Base-by-base conservation (phyloP, 1,140 invertebrate species). In the Drosophila orosa region DNA sequence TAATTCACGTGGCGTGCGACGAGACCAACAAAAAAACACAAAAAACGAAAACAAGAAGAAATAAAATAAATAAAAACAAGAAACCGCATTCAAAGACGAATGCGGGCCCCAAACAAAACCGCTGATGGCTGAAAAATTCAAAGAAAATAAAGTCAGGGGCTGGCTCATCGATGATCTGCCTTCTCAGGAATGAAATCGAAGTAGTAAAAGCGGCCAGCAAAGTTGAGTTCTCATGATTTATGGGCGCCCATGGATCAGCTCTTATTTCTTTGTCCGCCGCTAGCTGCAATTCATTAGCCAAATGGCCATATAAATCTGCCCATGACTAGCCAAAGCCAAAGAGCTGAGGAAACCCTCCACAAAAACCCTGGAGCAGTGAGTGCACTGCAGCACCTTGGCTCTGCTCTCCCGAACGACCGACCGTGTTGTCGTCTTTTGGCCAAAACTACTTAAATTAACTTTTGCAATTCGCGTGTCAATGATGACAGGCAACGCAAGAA, bases 401-500 rank as follows among this genome's bases (percentile, higher is more conserved):
- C 15, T 56, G 17, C 47, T 15, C 5, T 3, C 24, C 44, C n/a
- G n/a, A 12, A 19, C 33, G 29, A n/a, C 27, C 31, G n/a, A 25
- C 50, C 58, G 24, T 74, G 44, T 61, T 62, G 59, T 78, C 60
- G 59, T 66, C 75, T 63, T 73, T 73, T 79, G 56, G 55, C 57
- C 52, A 68, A 80, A 80, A 61, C 72, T 80, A 80, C 71, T 80
- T 80, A 80, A 80, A 80, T 80, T 80, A 80, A 80, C 78, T 80
- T 80, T 80, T 80, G 78, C 78, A 80, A 71, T 80, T 80, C 67
- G 78, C 78, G 78, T 80, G 78, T 80, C 77, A 80, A 72, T 80
- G 78, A 79, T 80, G 78, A 80, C 78, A 80, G 67, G 72, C 71
- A 63, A 68, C 54, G 74, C 74, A 78, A 78, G 65, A 63, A 78